phyloP scores from a whole-genome alignment of 2,888 invertebrate genomes.

The Pyralis farinalis region DNA sequence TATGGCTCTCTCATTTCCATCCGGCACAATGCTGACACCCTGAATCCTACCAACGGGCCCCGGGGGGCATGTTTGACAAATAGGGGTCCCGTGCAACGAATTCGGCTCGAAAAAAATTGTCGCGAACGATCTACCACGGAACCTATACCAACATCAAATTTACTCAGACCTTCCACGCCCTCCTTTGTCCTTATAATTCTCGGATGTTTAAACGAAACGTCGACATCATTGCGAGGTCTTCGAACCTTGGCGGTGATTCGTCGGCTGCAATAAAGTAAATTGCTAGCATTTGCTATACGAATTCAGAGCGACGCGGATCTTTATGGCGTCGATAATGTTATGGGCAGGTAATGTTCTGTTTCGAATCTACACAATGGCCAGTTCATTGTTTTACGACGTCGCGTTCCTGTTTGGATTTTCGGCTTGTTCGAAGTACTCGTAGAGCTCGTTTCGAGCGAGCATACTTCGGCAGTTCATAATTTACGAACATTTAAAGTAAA shows the following conservation, averaged over 20 bases:
- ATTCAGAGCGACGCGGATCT: conserved; percentile 65
- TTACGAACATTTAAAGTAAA: no score
- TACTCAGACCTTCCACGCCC: conserved; percentile 29
- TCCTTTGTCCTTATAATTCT: conserved; percentile 13
- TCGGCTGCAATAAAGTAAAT: conserved; percentile 74
- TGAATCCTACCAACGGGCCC: conserved; percentile 31
- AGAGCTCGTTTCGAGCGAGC: no score
- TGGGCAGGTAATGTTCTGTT: conserved; percentile 74
- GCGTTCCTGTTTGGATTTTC: neutral
- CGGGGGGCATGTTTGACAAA: conserved; percentile 62
- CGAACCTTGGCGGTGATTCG: conserved; percentile 43
- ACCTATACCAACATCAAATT: conserved; percentile 42
- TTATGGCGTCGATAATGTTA: conserved; percentile 75
- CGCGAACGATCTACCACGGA: conserved; percentile 47
- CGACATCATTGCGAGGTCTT: conserved; percentile 35
- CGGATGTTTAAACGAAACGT: conserved; percentile 17
- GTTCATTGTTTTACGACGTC: conserved; percentile 66
- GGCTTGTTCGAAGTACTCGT: neutral
- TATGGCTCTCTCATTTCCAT: conserved; percentile 34
- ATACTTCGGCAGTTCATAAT: no score
- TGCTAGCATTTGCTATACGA: conserved; percentile 74
- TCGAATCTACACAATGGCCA: conserved; percentile 61
- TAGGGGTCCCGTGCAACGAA: conserved; percentile 67
- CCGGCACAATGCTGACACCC: conserved; percentile 34
- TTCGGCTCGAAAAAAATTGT: conserved; percentile 65